These are phyloP conservation scores for Aurelia sp. DNA, from an alignment of 30 jellyfish, hydroid and myxozoan species.

Conservation along the genomic window DNA sequence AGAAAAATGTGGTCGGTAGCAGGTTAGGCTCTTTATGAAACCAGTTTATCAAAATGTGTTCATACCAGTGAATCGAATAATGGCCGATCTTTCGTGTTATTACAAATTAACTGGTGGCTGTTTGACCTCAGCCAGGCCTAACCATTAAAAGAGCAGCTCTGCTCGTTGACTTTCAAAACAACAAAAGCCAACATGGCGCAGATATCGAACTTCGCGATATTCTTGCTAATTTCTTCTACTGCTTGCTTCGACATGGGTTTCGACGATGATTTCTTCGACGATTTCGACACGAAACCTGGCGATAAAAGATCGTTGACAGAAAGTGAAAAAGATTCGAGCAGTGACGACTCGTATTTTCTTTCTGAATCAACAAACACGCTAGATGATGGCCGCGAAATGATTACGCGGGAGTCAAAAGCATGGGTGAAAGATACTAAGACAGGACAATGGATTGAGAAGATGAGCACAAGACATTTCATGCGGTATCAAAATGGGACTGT, in stretches of 20 bases:
- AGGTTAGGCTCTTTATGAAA: neutral
- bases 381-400: constrained; percentile 43
- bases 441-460: constrained; percentile 23
- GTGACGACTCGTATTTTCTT: constrained; percentile 24
- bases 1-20: too few relatives aligned
- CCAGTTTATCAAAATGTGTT: neutral
- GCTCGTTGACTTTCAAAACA: constrained; percentile 17
- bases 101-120: constrained; percentile 42
- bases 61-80: neutral
- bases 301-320: constrained; percentile 3
- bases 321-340: constrained; percentile 2
- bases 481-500: constrained; percentile 47
- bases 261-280: constrained; percentile 40
- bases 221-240: neutral
- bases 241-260: constrained; percentile 12
- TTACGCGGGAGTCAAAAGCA: constrained; percentile 34
- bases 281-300: neutral
- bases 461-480: constrained; percentile 9
- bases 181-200: constrained; percentile 49
- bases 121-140: constrained; percentile 37
- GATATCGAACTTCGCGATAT: neutral
- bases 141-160: neutral
- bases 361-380: constrained; percentile 48
- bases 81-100: neutral
- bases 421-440: constrained; percentile 41